Percentiles rank a stretch among this genome's conserved stretches.
Conservation (phyloP, 1,140 invertebrate genomes). For the Helicorthomorpha holstii region DNA sequence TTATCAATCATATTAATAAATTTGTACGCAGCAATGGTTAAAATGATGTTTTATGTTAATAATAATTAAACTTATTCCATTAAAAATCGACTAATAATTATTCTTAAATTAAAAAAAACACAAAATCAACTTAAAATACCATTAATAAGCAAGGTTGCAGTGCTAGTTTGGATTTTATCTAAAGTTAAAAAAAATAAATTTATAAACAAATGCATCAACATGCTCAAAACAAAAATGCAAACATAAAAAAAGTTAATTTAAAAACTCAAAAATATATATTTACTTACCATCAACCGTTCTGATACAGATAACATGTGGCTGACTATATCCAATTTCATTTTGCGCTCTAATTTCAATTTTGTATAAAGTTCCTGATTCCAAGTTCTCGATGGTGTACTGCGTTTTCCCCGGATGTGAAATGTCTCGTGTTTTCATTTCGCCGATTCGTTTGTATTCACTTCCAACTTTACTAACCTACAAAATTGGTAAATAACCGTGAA, state of each 20-base stretch:
- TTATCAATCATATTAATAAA: too few species aligned
- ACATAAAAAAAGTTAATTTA: too few species aligned
- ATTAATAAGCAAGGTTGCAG: too few species aligned
- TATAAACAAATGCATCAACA: background rate
- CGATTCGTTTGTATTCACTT: background rate
- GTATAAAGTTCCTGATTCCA: background rate
- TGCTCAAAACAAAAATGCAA: too few species aligned
- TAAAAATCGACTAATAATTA: too few species aligned
- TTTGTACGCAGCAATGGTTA: too few species aligned
- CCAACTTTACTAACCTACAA: background rate
- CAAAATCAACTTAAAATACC: too few species aligned
- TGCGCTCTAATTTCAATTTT: background rate
- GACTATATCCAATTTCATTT: background rate
- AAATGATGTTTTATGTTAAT: too few species aligned
- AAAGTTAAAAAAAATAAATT: background rate
- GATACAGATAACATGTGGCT: background rate
- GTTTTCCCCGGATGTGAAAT: background rate
- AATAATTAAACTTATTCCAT: too few species aligned
- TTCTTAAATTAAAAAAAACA: too few species aligned
- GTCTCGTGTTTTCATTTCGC: background rate
- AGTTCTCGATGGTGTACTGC: background rate
- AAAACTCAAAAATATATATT: background rate
- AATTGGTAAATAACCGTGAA: background rate
- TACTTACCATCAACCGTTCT: background rate
- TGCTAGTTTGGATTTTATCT: background rate